Evolutionary conservation across 2,113 vertebrate genomes (phyloP), one percentile per base, ranked within the genome.

Genomic region (Anser cygnoides): DNA sequence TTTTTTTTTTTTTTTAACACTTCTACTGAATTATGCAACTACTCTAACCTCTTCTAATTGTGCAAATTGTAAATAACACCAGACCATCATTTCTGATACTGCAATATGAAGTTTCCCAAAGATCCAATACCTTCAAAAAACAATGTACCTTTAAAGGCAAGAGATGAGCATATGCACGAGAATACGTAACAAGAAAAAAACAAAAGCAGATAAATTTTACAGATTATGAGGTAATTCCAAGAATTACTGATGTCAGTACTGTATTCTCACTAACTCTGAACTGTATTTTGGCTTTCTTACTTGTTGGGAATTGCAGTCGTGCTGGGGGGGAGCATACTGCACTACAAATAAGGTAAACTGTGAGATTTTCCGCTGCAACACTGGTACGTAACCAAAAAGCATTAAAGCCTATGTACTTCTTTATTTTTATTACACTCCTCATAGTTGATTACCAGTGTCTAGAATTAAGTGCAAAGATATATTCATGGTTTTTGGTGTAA

Each of bases 121-220:
- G 12, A 46, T 46, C 39, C 3, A 21, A 10, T 13, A 46, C 18
- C n/a, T 50, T 62, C 20, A 33, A 62, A 93, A 84, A 31, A 46
- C 23, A 3, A 3, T 11, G 15, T 16, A 39, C 8, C 4, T 37
- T 13, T 54, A 84, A 66, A 57, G 8, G 33, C 20, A 84, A 46
- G 33, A 84, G 25, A 76, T 0, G 0, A 54, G 4, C 14, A 41
- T 8, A 33, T 1, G 2, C 6, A 59, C 1, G 3, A 59, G 8
- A 59, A 68, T 4, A 43, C 1, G 1, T 18, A 84, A 87, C 8
- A 43, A 39, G 11, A 57, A 49, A 71, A 33, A 67, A 65, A 44
- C 29, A 85, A 67, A 63, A 43, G 7, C 19, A 76, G 11, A 73
- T 49, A 10, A 39, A 46, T 29, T 85, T 63, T 3, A 61, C n/a